Conservation (phyloP, 2,113 vertebrate species). For the Strix aluco region DNA sequence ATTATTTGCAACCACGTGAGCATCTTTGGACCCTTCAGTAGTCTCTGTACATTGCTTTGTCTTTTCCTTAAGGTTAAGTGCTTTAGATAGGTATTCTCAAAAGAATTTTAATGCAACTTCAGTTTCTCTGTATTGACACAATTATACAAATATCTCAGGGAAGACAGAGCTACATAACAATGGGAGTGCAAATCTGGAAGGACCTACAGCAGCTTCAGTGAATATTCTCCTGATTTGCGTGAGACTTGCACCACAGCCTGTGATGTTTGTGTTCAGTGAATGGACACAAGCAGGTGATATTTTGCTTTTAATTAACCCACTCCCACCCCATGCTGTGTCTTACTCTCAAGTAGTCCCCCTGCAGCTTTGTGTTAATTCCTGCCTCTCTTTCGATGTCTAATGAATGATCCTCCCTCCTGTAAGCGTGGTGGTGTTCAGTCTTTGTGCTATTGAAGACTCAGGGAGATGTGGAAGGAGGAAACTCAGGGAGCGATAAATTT, state of each 20-base stretch:
- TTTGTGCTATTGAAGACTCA: not conserved
- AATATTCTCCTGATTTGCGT: not conserved
- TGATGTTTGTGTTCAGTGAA: not conserved
- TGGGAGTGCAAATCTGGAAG: not conserved
- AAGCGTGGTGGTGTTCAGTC: not conserved
- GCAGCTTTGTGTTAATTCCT: not conserved
- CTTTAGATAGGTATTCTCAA: not conserved
- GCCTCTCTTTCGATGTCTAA: not conserved
- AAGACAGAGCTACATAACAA: not conserved
- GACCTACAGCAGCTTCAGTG: not conserved
- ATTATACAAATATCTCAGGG: not conserved
- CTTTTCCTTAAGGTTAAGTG: not conserved
- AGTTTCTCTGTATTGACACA: not conserved
- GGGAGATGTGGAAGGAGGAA: not conserved
- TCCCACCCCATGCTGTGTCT: not conserved
- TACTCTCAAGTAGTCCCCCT: not conserved
- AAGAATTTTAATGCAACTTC: not conserved
- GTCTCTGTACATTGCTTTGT: not conserved
- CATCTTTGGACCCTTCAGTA: not conserved
- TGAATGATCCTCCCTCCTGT: not conserved
- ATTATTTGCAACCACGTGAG: not conserved
- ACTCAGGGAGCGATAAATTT: not conserved
- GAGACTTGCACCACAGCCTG: not conserved
- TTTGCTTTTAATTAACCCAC: not conserved
- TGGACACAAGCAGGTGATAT: not conserved